Conservation (phyloP, 2,113 vertebrate genomes). For the Ancistrus triradiatus region DNA sequence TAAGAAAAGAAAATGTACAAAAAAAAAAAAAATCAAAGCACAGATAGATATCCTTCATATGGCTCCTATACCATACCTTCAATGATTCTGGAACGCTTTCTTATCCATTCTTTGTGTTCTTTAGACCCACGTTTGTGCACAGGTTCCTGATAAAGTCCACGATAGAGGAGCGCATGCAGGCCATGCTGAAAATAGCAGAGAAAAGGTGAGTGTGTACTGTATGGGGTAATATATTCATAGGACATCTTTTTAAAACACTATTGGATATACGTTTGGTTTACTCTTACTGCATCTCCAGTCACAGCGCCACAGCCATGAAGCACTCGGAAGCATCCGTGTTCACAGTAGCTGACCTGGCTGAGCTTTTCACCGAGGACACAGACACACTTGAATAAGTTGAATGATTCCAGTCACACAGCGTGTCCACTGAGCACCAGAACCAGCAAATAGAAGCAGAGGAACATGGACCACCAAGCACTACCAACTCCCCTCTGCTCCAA, state of each 20-base stretch:
- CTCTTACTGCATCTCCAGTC: slow-evolving; percentile 63
- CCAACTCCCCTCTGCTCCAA: neutral
- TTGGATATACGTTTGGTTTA: neutral
- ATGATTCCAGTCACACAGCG: neutral
- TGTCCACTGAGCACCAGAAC: neutral
- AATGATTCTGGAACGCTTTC: too few relatives aligned
- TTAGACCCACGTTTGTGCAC: slow-evolving; percentile 93
- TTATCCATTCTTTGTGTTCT: slow-evolving; percentile 1
- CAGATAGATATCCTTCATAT: too few relatives aligned
- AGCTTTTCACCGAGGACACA: slow-evolving; percentile 88
- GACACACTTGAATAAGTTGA: slow-evolving; percentile 77
- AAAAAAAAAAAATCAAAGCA: too few relatives aligned
- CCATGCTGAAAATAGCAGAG: slow-evolving; percentile 92
- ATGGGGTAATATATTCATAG: too few relatives aligned
- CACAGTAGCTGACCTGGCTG: slow-evolving; percentile 91
- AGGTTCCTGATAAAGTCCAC: slow-evolving; percentile 96
- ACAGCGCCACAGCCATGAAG: slow-evolving; percentile 82
- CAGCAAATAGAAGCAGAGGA: slow-evolving; percentile 10
- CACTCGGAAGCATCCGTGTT: slow-evolving; percentile 90
- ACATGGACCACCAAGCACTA: slow-evolving; percentile 14
- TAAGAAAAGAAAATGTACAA: too few relatives aligned
- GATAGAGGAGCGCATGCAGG: slow-evolving; percentile 96
- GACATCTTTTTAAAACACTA: neutral
- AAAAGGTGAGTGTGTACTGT: slow-evolving; percentile 72
- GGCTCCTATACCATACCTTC: too few relatives aligned